These are phyloP conservation scores for Mycteria americana DNA, from an alignment of 2,797 vertebrate genomes.

Conservation along the genomic window DNA sequence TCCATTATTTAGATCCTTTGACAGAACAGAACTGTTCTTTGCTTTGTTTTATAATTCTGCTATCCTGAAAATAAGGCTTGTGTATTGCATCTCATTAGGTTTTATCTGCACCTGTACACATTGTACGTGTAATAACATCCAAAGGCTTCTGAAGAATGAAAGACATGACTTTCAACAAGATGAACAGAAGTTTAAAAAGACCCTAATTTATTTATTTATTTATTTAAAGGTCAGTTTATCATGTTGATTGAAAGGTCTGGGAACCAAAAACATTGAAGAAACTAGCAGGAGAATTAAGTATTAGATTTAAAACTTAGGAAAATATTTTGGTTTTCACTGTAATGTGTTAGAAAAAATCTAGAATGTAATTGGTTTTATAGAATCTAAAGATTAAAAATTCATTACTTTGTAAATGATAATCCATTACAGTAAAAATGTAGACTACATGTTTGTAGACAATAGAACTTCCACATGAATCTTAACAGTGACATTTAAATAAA, in stretches of 20 bases:
- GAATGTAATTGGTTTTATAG: background rate
- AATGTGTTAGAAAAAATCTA: background rate
- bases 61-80: background rate
- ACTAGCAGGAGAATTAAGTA: background rate
- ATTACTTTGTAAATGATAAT: background rate
- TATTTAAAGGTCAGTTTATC: background rate
- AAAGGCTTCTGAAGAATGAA: background rate
- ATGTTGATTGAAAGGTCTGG: background rate
- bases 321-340: background rate
- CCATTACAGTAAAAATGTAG: background rate
- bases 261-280: background rate
- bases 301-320: background rate
- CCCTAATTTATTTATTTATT: background rate
- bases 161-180: background rate
- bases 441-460: background rate
- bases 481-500: background rate
- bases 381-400: background rate
- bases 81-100: background rate
- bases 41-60: background rate
- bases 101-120: background rate
- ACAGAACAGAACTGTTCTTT: background rate
- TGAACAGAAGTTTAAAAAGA: background rate
- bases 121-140: background rate
- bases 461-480: background rate
- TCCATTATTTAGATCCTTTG: background rate